Conservation (phyloP, 2,113 vertebrate genomes). For the Lampris megalopsis region DNA sequence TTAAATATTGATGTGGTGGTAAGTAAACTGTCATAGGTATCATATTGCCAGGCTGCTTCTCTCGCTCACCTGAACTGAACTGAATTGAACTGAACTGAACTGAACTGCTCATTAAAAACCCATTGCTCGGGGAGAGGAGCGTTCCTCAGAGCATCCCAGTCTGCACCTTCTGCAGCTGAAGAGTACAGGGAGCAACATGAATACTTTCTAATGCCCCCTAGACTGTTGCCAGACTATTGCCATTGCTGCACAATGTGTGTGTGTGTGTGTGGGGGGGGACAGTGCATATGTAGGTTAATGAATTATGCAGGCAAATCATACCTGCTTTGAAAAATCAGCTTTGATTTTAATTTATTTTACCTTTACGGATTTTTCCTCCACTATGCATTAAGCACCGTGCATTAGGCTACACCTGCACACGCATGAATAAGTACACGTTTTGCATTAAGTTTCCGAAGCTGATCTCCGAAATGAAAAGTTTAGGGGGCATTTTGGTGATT, state of each 20-base stretch:
- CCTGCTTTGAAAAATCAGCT: not conserved
- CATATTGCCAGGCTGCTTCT: conserved; percentile 67
- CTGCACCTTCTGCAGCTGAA: conserved; percentile 49
- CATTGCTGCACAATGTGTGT: conserved; percentile 8
- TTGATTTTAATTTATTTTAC: not conserved
- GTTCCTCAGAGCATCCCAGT: conserved; percentile 54
- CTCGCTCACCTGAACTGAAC: conserved; percentile 62
- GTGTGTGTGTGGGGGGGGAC: not conserved
- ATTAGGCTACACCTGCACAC: not conserved
- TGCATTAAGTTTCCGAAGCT: conserved; percentile 8
- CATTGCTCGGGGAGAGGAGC: conserved; percentile 62
- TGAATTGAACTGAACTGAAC: conserved; percentile 49
- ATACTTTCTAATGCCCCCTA: conserved; percentile 27
- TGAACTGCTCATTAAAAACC: conserved; percentile 71
- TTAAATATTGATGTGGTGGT: conserved; percentile 75
- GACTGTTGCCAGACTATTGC: conserved; percentile 21
- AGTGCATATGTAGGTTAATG: conserved; percentile 7
- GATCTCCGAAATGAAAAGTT: conserved; percentile 34
- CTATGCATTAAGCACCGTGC: not conserved
- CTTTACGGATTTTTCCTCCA: not conserved
- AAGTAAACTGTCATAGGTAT: conserved; percentile 76
- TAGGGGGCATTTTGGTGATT: conserved; percentile 41
- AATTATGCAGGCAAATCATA: conserved; percentile 12
- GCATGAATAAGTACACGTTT: not conserved
- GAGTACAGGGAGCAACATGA: conserved; percentile 34